These are phyloP conservation scores for Coracias cyanogaster DNA, from an alignment of 2,797 vertebrate species.

Conservation along the genomic window DNA sequence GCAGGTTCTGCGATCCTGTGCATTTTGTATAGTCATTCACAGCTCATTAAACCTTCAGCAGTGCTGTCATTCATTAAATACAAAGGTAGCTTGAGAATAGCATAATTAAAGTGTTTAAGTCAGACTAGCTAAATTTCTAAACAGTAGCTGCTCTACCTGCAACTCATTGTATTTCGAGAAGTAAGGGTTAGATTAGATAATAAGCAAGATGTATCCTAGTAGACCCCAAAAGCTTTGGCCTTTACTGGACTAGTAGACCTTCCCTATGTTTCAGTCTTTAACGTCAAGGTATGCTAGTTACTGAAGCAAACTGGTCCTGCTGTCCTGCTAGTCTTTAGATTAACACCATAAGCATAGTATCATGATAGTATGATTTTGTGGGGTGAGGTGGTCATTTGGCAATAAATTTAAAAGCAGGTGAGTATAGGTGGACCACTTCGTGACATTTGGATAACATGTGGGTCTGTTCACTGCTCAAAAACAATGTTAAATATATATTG, in stretches of 20 bases:
- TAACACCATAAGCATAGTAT: not conserved
- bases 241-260: not conserved
- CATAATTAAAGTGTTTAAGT: conserved; percentile 50
- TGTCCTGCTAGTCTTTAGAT: not conserved
- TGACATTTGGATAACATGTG: fast-evolving
- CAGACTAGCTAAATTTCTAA: conserved; percentile 11
- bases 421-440: not conserved
- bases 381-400: not conserved
- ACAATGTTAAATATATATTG: not conserved
- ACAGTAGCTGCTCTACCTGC: not conserved
- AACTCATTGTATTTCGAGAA: not conserved
- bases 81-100: conserved; percentile 42
- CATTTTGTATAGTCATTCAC: conserved; percentile 61
- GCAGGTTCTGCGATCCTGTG: conserved; percentile 51
- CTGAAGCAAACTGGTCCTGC: not conserved
- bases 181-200: not conserved
- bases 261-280: not conserved
- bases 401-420: not conserved
- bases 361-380: not conserved
- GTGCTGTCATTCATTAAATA: conserved; percentile 38
- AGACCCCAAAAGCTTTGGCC: not conserved
- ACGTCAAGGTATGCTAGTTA: not conserved
- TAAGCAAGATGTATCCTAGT: not conserved
- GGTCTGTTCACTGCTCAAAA: not conserved
- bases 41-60: conserved; percentile 61